Percentiles rank a stretch among this genome's conserved stretches.
Evolutionary conservation across 2,888 invertebrate genomes (phyloP).

Genomic region (Pyrrhosoma nymphula): DNA sequence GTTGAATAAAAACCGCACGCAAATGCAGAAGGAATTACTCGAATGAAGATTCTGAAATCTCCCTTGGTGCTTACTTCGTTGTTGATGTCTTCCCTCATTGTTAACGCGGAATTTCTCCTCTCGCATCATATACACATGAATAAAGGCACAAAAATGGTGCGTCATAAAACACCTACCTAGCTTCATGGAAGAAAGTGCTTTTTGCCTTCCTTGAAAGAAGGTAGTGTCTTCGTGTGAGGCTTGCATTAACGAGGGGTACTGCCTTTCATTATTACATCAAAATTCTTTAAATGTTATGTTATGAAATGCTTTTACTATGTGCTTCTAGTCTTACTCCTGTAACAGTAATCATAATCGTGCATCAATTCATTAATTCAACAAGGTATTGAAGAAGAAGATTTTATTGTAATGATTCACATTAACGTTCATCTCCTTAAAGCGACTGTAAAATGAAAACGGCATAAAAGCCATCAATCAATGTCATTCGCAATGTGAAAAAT

Average conservation of each 20-base stretch:
- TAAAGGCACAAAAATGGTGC: not conserved
- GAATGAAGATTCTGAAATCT: too few relatives aligned
- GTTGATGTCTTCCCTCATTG: not conserved
- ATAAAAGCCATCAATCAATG: not conserved
- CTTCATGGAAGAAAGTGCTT: not conserved
- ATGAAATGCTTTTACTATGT: not conserved
- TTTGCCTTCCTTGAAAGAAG: not conserved
- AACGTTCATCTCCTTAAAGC: not conserved
- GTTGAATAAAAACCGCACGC: too few relatives aligned
- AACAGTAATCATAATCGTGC: not conserved
- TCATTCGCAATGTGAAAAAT: not conserved
- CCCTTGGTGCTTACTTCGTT: not conserved
- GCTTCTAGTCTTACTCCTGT: not conserved
- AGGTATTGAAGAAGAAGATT: not conserved
- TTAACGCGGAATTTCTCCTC: not conserved
- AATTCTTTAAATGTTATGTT: not conserved
- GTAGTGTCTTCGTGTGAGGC: not conserved
- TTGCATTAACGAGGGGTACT: not conserved
- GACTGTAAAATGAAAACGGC: not conserved
- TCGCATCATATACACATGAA: not conserved
- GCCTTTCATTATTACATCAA: not conserved
- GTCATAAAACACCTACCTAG: not conserved
- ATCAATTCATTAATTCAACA: not conserved
- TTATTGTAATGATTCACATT: not conserved
- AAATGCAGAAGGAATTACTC: too few relatives aligned